phyloP scores from a whole-genome alignment of 2,113 vertebrate species.

The Felis chaus region DNA sequence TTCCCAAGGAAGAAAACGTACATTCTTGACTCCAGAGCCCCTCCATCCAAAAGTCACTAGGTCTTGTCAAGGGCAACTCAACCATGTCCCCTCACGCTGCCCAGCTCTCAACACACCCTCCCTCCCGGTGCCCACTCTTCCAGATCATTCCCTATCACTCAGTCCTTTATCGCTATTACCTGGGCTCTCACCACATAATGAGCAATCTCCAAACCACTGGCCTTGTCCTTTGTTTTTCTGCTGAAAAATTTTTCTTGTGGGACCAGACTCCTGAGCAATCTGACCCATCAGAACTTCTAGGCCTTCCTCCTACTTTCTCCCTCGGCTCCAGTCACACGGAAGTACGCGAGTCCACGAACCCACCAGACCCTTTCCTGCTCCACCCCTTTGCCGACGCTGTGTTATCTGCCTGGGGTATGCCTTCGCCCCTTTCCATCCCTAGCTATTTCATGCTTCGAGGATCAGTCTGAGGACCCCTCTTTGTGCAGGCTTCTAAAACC shows the following conservation, averaged over 20 bases:
- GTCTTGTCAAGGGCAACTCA: neutral
- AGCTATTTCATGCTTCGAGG: neutral
- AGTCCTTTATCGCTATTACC: neutral
- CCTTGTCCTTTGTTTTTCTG: neutral
- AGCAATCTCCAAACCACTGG: neutral
- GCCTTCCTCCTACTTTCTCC: neutral
- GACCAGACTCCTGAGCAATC: neutral
- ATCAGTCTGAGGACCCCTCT: neutral
- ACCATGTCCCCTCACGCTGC: neutral
- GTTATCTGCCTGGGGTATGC: neutral
- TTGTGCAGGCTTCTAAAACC: neutral
- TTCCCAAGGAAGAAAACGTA: neutral
- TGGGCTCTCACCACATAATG: neutral
- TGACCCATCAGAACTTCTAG: neutral
- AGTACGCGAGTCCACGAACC: neutral
- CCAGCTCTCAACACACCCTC: neutral
- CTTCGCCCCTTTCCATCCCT: neutral
- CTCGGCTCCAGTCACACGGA: neutral
- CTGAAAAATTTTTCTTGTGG: neutral
- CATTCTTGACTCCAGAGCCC: neutral
- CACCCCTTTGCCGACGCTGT: neutral
- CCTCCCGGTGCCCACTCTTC: neutral
- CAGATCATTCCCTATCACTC: neutral
- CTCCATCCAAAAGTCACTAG: neutral
- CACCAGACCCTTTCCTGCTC: neutral